Conservation (phyloP, 1,140 invertebrate genomes). For the Macrobrachium nipponense region DNA sequence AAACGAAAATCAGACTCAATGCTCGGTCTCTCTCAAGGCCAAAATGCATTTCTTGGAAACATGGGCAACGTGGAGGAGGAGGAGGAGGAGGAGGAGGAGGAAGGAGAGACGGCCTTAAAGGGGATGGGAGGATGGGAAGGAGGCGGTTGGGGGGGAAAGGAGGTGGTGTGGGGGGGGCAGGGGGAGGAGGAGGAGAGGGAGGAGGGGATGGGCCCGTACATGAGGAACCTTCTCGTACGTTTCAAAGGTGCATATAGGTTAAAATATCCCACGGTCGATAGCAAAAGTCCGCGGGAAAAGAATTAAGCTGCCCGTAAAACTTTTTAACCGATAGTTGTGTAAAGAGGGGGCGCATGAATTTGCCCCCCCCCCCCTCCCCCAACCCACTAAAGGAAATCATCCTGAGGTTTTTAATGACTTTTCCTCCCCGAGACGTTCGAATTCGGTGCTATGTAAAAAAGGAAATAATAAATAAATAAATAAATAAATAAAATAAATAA, state of each 20-base stretch:
- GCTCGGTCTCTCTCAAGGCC: constrained; percentile 13
- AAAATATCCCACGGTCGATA: constrained; percentile 49
- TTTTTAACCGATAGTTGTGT: neutral
- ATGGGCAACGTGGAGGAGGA: too few species aligned
- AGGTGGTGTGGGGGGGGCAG: too few species aligned
- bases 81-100: neutral
- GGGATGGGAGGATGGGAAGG: too few species aligned
- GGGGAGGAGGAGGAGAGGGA: neutral
- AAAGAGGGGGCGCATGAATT: too few species aligned
- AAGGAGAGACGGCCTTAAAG: too few species aligned
- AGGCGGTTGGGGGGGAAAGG: neutral
- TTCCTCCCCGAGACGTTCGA: too few species aligned
- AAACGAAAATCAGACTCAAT: constrained; percentile 40
- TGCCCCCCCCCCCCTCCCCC: too few species aligned
- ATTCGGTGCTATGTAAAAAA: too few species aligned
- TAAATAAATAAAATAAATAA: too few species aligned
- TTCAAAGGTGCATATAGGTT: constrained; percentile 43
- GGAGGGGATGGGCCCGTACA: neutral
- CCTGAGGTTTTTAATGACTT: too few species aligned
- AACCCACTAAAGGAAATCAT: too few species aligned
- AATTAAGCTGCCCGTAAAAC: constrained; percentile 27
- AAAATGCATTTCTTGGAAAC: constrained; percentile 24
- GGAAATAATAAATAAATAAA: too few species aligned
- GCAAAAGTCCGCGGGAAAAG: constrained; percentile 18
- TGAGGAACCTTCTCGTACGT: constrained; percentile 36